phyloP scores from a whole-genome alignment of 2,888 invertebrate genomes.

The Chloroclystis v-ata region DNA sequence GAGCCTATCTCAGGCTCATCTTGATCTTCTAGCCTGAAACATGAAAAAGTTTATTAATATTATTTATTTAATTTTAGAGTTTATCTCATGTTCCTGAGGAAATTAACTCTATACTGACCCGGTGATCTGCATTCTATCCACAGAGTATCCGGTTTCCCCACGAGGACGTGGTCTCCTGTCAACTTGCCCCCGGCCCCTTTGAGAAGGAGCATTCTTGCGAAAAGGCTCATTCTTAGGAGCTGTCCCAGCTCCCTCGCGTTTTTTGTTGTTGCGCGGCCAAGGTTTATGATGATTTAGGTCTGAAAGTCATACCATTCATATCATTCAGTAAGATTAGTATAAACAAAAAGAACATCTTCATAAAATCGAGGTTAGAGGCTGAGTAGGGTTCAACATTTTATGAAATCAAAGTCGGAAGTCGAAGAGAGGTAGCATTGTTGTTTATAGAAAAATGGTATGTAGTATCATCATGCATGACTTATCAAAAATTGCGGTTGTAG shows the following conservation, averaged over 20 bases:
- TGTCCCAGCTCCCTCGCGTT: constrained; percentile 80
- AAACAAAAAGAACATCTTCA: no score
- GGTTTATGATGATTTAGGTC: constrained; percentile 73
- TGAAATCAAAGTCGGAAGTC: no score
- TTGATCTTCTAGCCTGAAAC: constrained; percentile 70
- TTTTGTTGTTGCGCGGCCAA: constrained; percentile 81
- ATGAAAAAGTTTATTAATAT: not conserved
- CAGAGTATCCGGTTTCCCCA: constrained; percentile 60
- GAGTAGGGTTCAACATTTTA: no score
- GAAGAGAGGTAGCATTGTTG: no score
- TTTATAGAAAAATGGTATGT: no score
- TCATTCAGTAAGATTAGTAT: no score
- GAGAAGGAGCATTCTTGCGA: constrained; percentile 80
- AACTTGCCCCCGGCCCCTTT: constrained; percentile 82
- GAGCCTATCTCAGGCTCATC: constrained; percentile 87
- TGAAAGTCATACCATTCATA: constrained; percentile 27
- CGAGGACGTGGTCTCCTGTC: constrained; percentile 86
- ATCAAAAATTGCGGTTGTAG: no score
- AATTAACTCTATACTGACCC: constrained; percentile 50
- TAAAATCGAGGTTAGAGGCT: no score
- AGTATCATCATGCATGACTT: no score
- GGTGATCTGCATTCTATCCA: constrained; percentile 85
- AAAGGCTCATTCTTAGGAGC: constrained; percentile 81
- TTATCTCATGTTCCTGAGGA: not conserved
- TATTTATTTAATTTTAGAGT: not conserved